These are phyloP conservation scores for Metallyticus violacea DNA, from an alignment of 2,888 invertebrate genomes.

Conservation along the genomic window DNA sequence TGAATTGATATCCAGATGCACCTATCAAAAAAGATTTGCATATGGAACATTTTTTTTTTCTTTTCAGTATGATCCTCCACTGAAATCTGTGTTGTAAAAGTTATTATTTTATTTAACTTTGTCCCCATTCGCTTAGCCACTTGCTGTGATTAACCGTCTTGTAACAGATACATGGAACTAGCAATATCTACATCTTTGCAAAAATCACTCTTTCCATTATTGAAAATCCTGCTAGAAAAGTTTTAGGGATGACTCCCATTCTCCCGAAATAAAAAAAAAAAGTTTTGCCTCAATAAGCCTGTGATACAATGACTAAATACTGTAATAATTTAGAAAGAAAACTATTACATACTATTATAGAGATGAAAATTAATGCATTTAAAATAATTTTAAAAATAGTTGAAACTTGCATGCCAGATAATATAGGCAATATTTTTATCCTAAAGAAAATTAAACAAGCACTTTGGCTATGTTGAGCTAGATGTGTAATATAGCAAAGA, in stretches of 20 bases:
- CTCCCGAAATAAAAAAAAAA: background rate
- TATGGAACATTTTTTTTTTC: no score
- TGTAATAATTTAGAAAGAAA: background rate
- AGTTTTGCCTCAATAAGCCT: constrained; percentile 20
- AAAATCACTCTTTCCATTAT: background rate
- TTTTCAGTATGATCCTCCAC: background rate
- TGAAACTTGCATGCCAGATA: constrained; percentile 7
- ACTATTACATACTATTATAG: background rate
- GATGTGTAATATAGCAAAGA: background rate
- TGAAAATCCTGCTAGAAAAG: background rate
- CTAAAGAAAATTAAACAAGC: background rate
- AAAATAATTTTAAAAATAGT: background rate
- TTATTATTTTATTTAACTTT: background rate
- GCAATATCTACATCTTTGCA: background rate
- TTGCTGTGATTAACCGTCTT: background rate
- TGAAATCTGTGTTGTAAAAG: background rate
- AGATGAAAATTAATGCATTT: constrained; percentile 11
- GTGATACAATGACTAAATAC: constrained; percentile 7
- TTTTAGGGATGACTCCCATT: background rate
- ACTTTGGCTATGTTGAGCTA: background rate
- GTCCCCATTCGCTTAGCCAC: no score
- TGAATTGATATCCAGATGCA: background rate
- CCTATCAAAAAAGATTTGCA: background rate
- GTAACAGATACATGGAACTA: background rate
- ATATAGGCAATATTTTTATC: constrained; percentile 9